phyloP scores from a whole-genome alignment of 2,797 vertebrate genomes.

The Tinamus major region DNA sequence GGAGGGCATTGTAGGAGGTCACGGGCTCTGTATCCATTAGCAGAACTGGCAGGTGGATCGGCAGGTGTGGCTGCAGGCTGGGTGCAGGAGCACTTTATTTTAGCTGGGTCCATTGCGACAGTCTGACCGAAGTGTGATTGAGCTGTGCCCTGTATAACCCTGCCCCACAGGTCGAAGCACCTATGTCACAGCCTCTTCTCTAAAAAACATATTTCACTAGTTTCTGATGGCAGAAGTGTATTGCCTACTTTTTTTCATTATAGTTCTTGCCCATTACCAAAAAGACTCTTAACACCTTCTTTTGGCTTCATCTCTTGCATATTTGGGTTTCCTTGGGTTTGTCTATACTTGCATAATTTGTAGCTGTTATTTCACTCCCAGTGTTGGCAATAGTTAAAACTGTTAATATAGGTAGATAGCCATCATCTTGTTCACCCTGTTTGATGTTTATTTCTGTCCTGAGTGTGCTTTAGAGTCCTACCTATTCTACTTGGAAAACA shows the following conservation, averaged over 20 bases:
- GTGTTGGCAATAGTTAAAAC: not conserved
- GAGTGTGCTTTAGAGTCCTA: not conserved
- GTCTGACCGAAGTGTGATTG: not conserved
- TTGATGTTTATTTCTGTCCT: not conserved
- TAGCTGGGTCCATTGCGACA: not conserved
- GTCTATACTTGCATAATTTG: not conserved
- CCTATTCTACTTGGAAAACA: not conserved
- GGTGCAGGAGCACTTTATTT: not conserved
- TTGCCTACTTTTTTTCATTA: not conserved
- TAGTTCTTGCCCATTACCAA: not conserved
- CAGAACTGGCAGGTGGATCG: not conserved
- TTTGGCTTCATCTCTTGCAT: not conserved
- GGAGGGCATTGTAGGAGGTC: not conserved
- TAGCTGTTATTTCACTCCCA: not conserved
- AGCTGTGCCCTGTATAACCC: not conserved
- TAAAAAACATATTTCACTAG: not conserved
- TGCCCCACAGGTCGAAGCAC: not conserved
- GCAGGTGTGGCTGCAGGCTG: not conserved
- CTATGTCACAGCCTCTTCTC: not conserved
- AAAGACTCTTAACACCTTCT: not conserved
- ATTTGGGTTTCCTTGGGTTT: not conserved
- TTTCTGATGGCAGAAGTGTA: not conserved
- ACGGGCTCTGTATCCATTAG: not conserved
- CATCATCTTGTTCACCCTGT: not conserved
- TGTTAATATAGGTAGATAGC: not conserved